Evolutionary conservation across 2,888 invertebrate species (phyloP).

Genomic region (Teleogryllus oceanicus): DNA sequence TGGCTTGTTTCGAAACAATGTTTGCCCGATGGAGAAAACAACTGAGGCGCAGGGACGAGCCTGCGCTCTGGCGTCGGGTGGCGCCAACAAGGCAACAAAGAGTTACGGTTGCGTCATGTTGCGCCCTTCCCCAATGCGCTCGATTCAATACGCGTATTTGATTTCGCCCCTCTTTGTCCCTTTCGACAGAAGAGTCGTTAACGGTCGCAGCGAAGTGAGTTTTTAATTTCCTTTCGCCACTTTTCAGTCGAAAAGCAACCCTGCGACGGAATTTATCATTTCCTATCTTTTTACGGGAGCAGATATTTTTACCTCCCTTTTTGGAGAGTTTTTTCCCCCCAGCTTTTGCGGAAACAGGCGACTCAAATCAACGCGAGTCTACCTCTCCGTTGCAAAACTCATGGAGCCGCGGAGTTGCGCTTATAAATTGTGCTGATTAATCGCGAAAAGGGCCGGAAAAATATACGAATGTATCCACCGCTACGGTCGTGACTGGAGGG

Average conservation of each 20-base stretch:
- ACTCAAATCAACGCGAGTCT: background rate
- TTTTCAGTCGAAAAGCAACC: background rate
- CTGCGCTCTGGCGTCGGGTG: too few relatives aligned
- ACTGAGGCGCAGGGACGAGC: too few relatives aligned
- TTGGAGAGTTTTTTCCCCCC: background rate
- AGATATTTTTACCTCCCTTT: background rate
- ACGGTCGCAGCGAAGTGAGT: background rate
- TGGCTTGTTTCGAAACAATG: too few relatives aligned
- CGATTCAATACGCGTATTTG: conserved; percentile 5
- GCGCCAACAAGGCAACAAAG: too few relatives aligned
- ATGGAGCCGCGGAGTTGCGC: background rate
- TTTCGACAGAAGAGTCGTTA: conserved; percentile 6
- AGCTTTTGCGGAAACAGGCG: background rate
- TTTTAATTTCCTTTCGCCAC: background rate
- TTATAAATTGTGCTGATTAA: conserved; percentile 1
- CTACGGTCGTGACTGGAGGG: background rate
- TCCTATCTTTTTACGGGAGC: background rate
- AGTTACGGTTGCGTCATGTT: too few relatives aligned
- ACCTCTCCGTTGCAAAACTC: conserved; percentile 18
- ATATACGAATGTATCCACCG: background rate
- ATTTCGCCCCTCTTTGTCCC: background rate
- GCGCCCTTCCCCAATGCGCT: too few relatives aligned
- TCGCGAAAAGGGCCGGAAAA: background rate
- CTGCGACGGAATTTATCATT: background rate
- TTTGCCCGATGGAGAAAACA: too few relatives aligned